Evolutionary conservation across 2,888 invertebrate species (phyloP), one percentile per base, ranked within the genome.

Genomic region (Pseudococcus longispinus): DNA sequence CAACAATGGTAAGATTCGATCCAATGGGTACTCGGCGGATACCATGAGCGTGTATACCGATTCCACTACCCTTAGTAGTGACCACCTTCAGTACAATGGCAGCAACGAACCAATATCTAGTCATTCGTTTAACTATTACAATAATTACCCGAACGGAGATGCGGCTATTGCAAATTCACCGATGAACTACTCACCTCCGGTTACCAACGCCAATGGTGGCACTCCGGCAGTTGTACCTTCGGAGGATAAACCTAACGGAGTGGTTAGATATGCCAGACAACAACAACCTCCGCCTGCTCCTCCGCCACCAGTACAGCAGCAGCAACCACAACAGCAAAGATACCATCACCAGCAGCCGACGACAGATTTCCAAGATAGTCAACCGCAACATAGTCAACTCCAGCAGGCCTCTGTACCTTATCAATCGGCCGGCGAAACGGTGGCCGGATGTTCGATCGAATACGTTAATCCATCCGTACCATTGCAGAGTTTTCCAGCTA

Each of bases 81-180:
- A 60, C 60, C 60, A 60, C 23, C 1, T 8, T 20, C 42, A 37
- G 37, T 32, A 20, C 84, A 84, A 42, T 18, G 84, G 55, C 37
- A 42, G 37, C 29, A 74, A 85, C 29, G 86, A 51, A n/a, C 46
- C 86, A 6, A 20, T 86, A 29, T 44, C 86, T 80, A 86, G 86
- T 80, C 86, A 86, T 77, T 86, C 86, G 51, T 86, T 86, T 29
- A 86, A 86, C 46, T 86, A 86, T 29, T 70, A 46, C 77, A 37
- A 80, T 42, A 86, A 80, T 74, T 80, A 65, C 85, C 46, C 51
- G 20, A 42, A 51, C 46, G 51, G 29, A 11, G 44, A 29, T 46
- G 20, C 83, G 15, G 18, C 74, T 13, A 20, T 20, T 32, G 70
- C 29, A 70, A 70, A 70, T 70, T 15, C 18, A 29, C 18, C 8